A percentile compares a stretch with the other conserved stretches of the same genome.
Conservation (phyloP, 2,888 invertebrate genomes). For the Parochlus steinenii region DNA sequence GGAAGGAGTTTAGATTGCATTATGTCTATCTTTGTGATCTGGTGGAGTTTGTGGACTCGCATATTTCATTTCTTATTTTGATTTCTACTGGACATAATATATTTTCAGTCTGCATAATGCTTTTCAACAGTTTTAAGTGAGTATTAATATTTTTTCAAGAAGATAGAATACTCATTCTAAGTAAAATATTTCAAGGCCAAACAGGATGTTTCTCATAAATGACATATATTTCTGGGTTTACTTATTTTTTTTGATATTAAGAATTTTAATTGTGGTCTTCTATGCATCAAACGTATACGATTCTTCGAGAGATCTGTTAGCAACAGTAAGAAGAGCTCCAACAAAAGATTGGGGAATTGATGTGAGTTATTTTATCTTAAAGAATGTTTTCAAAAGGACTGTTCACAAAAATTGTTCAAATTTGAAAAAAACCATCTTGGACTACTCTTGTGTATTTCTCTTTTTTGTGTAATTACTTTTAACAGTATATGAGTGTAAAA, state of each 20-base stretch:
- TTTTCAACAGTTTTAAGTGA: constrained; percentile 2
- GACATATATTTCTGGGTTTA: constrained; percentile 31
- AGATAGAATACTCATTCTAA: neutral
- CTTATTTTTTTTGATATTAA: constrained; percentile 30
- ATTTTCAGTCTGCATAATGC: neutral
- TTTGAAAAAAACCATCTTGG: neutral
- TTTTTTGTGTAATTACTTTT: neutral
- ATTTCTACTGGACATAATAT: constrained; percentile 2
- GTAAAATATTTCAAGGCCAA: neutral
- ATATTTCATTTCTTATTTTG: neutral
- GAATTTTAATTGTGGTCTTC: constrained; percentile 30
- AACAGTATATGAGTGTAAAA: neutral
- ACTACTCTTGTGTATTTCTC: neutral
- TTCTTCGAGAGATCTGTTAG: constrained; percentile 22
- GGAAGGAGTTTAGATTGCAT: neutral
- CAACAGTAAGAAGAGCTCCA: constrained; percentile 19
- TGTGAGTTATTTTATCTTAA: constrained; percentile 5
- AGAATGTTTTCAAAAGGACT: too few relatives aligned
- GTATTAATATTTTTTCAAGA: neutral
- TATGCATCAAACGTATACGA: constrained; percentile 33
- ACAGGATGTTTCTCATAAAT: constrained; percentile 13
- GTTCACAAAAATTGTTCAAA: too few relatives aligned
- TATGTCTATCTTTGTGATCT: constrained; percentile 1
- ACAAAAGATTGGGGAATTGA: constrained; percentile 17
- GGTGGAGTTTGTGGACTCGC: neutral